phyloP scores from a whole-genome alignment of 2,888 invertebrate genomes.

The Brachypalpus laphriformis region DNA sequence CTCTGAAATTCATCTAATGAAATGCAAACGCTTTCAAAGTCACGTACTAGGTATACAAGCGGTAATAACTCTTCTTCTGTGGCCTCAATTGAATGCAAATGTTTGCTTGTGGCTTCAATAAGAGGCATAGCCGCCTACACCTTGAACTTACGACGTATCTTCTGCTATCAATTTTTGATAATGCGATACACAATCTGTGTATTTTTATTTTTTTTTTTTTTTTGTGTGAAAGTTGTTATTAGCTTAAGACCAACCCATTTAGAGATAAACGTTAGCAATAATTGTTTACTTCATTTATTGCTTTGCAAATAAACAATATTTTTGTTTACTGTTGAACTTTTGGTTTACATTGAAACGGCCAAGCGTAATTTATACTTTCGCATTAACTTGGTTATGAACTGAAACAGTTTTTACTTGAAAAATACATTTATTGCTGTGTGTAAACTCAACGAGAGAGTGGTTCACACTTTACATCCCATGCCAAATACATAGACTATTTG shows the following conservation, averaged over 20 bases:
- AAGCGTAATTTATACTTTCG: constrained; percentile 2
- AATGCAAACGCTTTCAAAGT: constrained; percentile 12
- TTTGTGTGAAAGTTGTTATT: background rate
- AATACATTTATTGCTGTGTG: background rate
- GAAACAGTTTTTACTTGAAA: background rate
- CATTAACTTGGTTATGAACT: background rate
- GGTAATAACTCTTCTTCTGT: background rate
- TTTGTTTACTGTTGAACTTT: background rate
- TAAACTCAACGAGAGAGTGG: background rate
- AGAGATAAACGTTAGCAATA: constrained; percentile 4
- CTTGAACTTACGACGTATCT: constrained; percentile 24
- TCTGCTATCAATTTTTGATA: constrained; percentile 10
- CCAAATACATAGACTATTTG: background rate
- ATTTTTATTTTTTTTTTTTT: constrained; percentile 29
- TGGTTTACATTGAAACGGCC: background rate
- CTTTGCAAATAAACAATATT: constrained; percentile 19
- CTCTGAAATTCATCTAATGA: background rate
- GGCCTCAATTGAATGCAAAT: background rate
- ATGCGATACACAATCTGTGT: constrained; percentile 11
- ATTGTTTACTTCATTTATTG: constrained; percentile 12
- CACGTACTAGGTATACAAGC: background rate
- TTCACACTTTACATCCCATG: background rate
- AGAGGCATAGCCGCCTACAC: constrained; percentile 2
- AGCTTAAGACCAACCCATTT: constrained; percentile 8
- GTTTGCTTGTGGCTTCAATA: constrained; percentile 5